phyloP scores from a whole-genome alignment of 2,113 vertebrate species.

The Sceloporus tristichus region DNA sequence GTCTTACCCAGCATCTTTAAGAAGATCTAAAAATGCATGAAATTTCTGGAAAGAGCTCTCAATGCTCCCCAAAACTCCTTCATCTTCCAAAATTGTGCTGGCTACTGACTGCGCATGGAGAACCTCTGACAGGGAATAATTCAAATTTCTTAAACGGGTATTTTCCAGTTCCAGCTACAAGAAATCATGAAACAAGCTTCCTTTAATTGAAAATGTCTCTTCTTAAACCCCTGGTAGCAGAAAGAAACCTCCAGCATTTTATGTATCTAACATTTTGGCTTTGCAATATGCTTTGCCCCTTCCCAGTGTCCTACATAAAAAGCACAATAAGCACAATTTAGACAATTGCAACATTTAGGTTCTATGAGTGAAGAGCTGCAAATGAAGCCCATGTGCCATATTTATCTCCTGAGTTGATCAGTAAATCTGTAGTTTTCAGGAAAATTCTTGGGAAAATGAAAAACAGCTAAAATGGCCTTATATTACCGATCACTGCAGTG shows the following conservation, averaged over 20 bases:
- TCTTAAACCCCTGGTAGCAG: neutral
- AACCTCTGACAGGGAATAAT: conserved; percentile 85
- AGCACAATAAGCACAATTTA: neutral
- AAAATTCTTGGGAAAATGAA: neutral
- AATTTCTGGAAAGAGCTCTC: conserved; percentile 95
- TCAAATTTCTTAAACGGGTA: conserved; percentile 83
- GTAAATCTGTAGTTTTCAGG: neutral
- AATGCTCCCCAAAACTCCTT: conserved; percentile 91
- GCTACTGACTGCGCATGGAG: conserved; percentile 80
- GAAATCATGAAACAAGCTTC: conserved; percentile 29
- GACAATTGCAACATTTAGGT: neutral
- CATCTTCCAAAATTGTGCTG: conserved; percentile 87
- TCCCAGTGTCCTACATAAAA: neutral
- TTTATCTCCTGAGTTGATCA: neutral
- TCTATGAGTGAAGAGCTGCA: neutral
- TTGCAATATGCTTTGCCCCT: neutral
- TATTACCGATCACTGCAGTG: neutral
- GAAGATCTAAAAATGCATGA: conserved; percentile 95
- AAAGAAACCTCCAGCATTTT: neutral
- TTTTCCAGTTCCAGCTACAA: conserved; percentile 89
- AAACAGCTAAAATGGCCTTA: neutral
- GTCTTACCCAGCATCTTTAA: conserved; percentile 93
- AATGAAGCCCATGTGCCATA: neutral
- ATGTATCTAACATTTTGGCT: neutral
- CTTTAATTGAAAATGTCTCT: conserved; percentile 4